Conservation (phyloP, 2,797 vertebrate genomes). For the Stomatorhinus walkeri region DNA sequence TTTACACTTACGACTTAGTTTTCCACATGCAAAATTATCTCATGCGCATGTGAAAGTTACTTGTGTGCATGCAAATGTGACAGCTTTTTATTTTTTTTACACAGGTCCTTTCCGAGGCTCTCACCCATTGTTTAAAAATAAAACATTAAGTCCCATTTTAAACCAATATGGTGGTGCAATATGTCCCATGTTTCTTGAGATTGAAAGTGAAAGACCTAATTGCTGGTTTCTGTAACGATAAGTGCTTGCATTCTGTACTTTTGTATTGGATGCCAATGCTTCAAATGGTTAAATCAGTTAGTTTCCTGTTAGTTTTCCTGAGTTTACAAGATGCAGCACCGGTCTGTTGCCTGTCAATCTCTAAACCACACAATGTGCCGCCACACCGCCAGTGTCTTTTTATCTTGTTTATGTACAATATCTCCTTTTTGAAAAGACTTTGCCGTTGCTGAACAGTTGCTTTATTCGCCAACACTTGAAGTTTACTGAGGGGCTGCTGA, state of each 20-base stretch:
- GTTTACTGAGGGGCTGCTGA: not conserved
- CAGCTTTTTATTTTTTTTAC: not conserved
- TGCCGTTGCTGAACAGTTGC: not conserved
- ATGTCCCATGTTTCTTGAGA: not conserved
- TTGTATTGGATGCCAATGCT: not conserved
- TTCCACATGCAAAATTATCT: too few relatives aligned
- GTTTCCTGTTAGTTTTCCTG: not conserved
- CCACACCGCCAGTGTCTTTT: not conserved
- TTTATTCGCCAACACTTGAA: not conserved
- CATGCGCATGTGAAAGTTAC: too few relatives aligned
- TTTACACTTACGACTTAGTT: too few relatives aligned
- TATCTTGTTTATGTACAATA: not conserved
- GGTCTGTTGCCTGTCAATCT: not conserved
- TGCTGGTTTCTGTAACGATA: not conserved
- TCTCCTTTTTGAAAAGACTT: not conserved
- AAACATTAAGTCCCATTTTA: not conserved
- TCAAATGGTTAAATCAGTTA: not conserved
- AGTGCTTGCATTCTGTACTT: not conserved
- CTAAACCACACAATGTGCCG: not conserved
- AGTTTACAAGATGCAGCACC: not conserved
- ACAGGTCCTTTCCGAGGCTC: not conserved
- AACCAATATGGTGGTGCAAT: not conserved
- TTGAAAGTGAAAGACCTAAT: not conserved
- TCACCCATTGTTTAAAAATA: not conserved
- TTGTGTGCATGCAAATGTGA: too few relatives aligned